Conservation (phyloP, 2,888 invertebrate genomes). For the Polydrusus cervinus region DNA sequence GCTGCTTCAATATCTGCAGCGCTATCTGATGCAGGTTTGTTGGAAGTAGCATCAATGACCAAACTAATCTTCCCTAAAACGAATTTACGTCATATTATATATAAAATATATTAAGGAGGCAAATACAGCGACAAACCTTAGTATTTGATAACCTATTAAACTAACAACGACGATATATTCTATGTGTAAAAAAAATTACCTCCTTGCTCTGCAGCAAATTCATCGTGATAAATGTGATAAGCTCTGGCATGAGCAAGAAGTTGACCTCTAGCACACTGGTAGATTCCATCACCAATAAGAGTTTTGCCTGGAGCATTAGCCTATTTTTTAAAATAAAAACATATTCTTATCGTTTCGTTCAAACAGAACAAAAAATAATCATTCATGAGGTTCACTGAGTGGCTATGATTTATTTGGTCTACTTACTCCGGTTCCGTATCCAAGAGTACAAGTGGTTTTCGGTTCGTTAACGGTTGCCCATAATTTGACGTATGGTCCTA, state of each 20-base stretch:
- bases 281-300: constrained; percentile 66
- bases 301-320: constrained; percentile 52
- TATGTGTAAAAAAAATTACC: constrained; percentile 48
- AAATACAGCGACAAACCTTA: no score
- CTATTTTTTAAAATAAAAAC: no score
- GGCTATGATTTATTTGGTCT: no score
- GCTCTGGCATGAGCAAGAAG: constrained; percentile 71
- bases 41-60: constrained; percentile 56
- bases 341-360: no score
- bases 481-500: constrained; percentile 51
- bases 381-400: no score
- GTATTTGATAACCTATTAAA: no score
- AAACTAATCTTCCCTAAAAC: constrained; percentile 61
- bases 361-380: no score
- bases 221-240: constrained; percentile 69
- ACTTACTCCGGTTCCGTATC: constrained; percentile 58
- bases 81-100: no score
- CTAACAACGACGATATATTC: no score
- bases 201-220: constrained; percentile 65
- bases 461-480: constrained; percentile 55
- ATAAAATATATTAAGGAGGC: no score
- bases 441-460: constrained; percentile 45
- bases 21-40: constrained; percentile 55
- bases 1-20: constrained; percentile 54
- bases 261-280: constrained; percentile 74